Base-by-base conservation (phyloP, 2,113 vertebrate genomes). In the Asarcornis scutulata region DNA sequence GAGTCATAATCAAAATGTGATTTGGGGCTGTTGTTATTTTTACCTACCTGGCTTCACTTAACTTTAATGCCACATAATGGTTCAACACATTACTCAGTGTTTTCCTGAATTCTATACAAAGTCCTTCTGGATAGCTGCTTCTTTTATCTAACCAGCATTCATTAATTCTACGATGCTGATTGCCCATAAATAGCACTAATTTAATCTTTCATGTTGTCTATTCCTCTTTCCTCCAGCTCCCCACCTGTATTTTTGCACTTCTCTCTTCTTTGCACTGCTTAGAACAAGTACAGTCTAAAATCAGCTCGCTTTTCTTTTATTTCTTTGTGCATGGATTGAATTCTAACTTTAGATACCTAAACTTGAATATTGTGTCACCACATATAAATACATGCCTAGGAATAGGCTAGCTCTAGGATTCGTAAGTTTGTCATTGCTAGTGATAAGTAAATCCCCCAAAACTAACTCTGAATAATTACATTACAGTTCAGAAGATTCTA, bases 261-360 rank as follows among this genome's bases (percentile, higher is more conserved):
- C 20, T 81, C 60, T 75, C 15, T 84, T 92, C 73, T 73, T n/a
- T 8, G 87, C 29, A 25, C 52, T 82, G 55, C 87, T 83, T 83
- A 71, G 71, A 89, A 73, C 25, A 89, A 95, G 66, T 76, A 36
- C 53, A 80, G 40, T 87, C 72, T 94, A 96, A 95, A 95, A 85
- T 92, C 78, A 91, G 82, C 27, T 58, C 2, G 3, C 7, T 86
- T 40, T 83, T 85, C 68, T 95, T 96, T 84, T 82, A 84, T 69
- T 87, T 36, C 59, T 89, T 73, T 50, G 55, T 73, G 23, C 6
- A 48, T 85, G 75, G 44, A 87, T 89, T 92, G n/a, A 89, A 74
- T 86, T 89, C 66, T 92, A 94, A 91, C 67, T 93, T 96, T 89
- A 89, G 95, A 74, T 77, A 66, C n/a, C 21, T 86, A 80, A 77